These are phyloP conservation scores for Conus ventricosus DNA, from an alignment of 1,140 invertebrate genomes.

Conservation along the genomic window DNA sequence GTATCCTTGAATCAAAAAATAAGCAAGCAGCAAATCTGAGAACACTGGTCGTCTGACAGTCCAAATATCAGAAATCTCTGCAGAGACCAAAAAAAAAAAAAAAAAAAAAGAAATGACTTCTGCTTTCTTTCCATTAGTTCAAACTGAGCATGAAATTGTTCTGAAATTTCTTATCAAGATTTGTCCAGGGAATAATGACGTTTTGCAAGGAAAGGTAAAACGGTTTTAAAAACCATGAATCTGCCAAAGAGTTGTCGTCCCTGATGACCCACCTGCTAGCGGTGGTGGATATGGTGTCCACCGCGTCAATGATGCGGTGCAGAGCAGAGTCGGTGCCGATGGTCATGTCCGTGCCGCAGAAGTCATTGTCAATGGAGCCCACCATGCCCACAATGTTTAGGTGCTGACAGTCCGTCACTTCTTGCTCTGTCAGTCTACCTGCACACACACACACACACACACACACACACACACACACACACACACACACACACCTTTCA, in stretches of 20 bases:
- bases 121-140: too few relatives aligned
- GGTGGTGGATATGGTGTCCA: conserved; percentile 98
- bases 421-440: conserved; percentile 85
- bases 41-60: too few relatives aligned
- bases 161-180: too few relatives aligned
- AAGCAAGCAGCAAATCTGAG: too few relatives aligned
- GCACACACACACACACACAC: conserved; percentile 6
- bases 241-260: not conserved
- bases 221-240: too few relatives aligned
- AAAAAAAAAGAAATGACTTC: too few relatives aligned
- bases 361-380: conserved; percentile 99
- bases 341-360: conserved; percentile 99
- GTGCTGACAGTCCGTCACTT: conserved; percentile 84
- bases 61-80: too few relatives aligned
- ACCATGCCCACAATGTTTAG: conserved; percentile 98
- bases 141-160: too few relatives aligned
- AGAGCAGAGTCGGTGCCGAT: conserved; percentile 99
- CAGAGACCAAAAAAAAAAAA: too few relatives aligned
- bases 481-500: not conserved
- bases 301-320: conserved; percentile 98
- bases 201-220: too few relatives aligned
- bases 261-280: conserved; percentile 80
- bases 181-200: too few relatives aligned
- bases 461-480: not conserved
- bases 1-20: too few relatives aligned